Base-by-base conservation (phyloP, 2,797 vertebrate genomes). In the Zenarchopterus dispar region DNA sequence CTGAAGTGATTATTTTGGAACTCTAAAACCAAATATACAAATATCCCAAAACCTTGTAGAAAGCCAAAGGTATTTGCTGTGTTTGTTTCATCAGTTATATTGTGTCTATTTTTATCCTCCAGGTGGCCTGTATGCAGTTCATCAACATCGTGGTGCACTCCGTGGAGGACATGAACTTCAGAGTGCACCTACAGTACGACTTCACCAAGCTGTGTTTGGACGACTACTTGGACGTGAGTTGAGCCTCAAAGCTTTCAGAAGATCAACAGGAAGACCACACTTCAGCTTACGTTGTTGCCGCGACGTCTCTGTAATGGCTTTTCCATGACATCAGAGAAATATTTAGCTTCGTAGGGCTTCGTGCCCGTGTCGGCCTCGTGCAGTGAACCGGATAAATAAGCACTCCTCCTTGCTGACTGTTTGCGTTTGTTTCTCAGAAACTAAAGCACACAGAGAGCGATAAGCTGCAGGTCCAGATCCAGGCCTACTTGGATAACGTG, bases 71-170 rank as follows among this genome's bases (percentile, higher is more conserved):
- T 19, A 41, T 44, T 6, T n/a, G 36, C n/a, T 1, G 4, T 44
- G 15, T 39, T 2, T 36, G 17, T 11, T 24, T 36, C 8, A 15
- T 17, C 57, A 13, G 56, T 36, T 4, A 1, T 17, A 5, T 74
- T 44, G 44, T 48, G 8, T 22, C 15, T 55, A 8, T 62, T 49
- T 51, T 1, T 49, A 8, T 26, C 46, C 23, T 56, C 46, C 28
- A 98, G 97, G 97, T 98, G 73, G 97, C 97, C 10, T 98, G 97
- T 59, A 99, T 99, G 97, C 97, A 99, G 90, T 99, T 99, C 89
- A 98, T 98, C 89, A 98, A 98, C 88, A 98, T 98, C 0, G 96
- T 98, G 39, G 97, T 98, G 59, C 97, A 98, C 85, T 98, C 97
- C 0, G 97, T 98, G 78, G 97, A 98, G 81, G 96, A 98, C 86